A percentile compares a stretch with the other conserved stretches of the same genome.
phyloP scores from a whole-genome alignment of 2,797 vertebrate species.

The Megaceryle alcyon region DNA sequence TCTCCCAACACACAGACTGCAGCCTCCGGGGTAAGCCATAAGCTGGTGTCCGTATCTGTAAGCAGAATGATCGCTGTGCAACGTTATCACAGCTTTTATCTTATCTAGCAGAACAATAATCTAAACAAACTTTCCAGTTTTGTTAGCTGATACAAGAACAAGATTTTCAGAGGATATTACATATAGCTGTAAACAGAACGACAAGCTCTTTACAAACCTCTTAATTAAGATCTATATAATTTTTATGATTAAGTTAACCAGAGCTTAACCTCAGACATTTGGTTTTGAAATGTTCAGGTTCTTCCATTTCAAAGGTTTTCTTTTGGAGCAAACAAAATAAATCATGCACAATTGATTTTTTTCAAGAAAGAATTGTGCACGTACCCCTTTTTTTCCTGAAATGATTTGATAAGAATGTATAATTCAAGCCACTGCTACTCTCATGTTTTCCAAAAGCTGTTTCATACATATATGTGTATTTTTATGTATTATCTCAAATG shows the following conservation, averaged over 20 bases:
- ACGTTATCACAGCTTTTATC: conserved; percentile 80
- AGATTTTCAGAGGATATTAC: conserved; percentile 75
- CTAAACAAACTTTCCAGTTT: conserved; percentile 80
- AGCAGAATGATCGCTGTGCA: conserved; percentile 34
- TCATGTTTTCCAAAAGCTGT: background rate
- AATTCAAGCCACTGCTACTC: background rate
- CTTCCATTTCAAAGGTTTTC: conserved; percentile 44
- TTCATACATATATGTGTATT: background rate
- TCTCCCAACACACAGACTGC: conserved; percentile 88
- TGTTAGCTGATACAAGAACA: conserved; percentile 77
- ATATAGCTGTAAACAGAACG: conserved; percentile 73
- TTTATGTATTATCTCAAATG: background rate
- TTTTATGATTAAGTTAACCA: conserved; percentile 63
- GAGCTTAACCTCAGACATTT: conserved; percentile 44
- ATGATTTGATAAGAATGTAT: background rate
- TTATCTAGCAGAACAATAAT: conserved; percentile 81
- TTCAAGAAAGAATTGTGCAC: background rate
- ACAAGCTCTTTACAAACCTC: conserved; percentile 73
- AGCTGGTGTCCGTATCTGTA: background rate
- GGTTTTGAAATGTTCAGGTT: conserved; percentile 40
- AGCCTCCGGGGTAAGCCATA: conserved; percentile 85
- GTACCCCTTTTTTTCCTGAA: background rate
- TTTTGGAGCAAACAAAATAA: background rate
- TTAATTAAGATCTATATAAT: conserved; percentile 73
- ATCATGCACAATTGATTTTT: background rate